phyloP scores from a whole-genome alignment of 2,113 vertebrate species.

The Dermatemys mawii region DNA sequence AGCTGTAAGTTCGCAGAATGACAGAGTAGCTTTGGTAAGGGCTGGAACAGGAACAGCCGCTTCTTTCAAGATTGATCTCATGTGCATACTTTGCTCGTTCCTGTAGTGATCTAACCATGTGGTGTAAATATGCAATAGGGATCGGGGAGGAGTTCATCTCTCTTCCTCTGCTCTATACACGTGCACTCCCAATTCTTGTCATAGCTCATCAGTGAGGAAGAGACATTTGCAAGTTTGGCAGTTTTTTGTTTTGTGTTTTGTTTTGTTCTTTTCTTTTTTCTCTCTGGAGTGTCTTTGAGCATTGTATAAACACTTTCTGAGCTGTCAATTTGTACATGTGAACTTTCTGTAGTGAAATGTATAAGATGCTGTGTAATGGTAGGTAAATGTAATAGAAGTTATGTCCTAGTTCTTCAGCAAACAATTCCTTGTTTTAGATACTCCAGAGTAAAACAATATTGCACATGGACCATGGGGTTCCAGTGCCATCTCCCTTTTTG shows the following conservation, averaged over 20 bases:
- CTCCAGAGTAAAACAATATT: not conserved
- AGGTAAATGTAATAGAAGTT: slow-evolving; percentile 34
- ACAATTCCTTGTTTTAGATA: not conserved
- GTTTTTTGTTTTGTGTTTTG: too few relatives aligned
- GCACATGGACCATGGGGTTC: not conserved
- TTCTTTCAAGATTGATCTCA: slow-evolving; percentile 38
- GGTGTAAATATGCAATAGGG: not conserved
- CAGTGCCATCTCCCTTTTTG: not conserved
- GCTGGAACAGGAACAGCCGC: slow-evolving; percentile 63
- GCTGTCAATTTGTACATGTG: slow-evolving; percentile 63
- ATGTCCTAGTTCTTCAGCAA: not conserved
- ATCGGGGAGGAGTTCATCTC: slow-evolving; percentile 48
- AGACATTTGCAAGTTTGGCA: slow-evolving; percentile 51
- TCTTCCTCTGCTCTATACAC: not conserved
- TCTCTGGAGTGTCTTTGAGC: slow-evolving; percentile 62
- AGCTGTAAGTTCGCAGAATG: slow-evolving; percentile 42
- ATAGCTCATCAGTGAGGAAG: slow-evolving; percentile 4
- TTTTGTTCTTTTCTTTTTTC: too few relatives aligned
- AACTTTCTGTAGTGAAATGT: slow-evolving; percentile 56
- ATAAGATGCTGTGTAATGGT: slow-evolving; percentile 18
- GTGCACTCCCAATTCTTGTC: slow-evolving; percentile 19
- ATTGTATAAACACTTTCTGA: slow-evolving; percentile 71
- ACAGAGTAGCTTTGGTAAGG: slow-evolving; percentile 40
- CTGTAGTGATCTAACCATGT: slow-evolving; percentile 15
- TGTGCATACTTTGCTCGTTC: slow-evolving; percentile 1